phyloP scores from a whole-genome alignment of 2,797 vertebrate genomes.

The Leptoclinus maculatus region DNA sequence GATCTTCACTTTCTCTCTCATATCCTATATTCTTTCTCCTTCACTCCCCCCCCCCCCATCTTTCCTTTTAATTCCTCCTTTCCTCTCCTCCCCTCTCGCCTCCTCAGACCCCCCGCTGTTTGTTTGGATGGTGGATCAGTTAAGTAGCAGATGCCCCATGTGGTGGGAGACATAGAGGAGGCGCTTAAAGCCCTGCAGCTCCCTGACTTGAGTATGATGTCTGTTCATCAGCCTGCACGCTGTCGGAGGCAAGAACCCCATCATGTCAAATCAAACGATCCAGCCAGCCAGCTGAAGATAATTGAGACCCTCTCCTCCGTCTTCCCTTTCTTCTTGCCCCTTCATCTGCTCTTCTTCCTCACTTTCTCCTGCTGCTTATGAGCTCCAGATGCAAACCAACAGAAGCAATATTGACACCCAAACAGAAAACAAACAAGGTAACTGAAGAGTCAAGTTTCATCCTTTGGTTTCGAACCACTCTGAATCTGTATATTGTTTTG shows the following conservation, averaged over 20 bases:
- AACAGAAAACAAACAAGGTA: not conserved
- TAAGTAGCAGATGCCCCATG: conserved; percentile 50
- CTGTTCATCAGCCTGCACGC: conserved; percentile 42
- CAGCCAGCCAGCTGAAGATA: conserved; percentile 40
- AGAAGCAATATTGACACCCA: not conserved
- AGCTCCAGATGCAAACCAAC: not conserved
- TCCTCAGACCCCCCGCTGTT: conserved; percentile 8
- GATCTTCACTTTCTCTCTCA: not conserved
- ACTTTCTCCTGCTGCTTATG: not conserved
- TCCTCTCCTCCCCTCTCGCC: not conserved
- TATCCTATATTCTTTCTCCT: not conserved
- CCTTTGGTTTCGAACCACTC: not conserved
- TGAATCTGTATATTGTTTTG: not conserved
- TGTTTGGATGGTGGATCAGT: conserved; percentile 45
- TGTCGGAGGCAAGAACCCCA: conserved; percentile 4
- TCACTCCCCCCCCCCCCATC: not conserved
- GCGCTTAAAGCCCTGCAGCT: not conserved
- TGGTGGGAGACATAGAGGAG: conserved; percentile 35
- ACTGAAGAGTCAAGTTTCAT: not conserved
- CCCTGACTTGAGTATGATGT: conserved; percentile 54
- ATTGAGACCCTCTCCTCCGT: conserved; percentile 9
- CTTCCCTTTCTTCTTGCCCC: not conserved
- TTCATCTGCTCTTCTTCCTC: not conserved
- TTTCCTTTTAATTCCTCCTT: not conserved
- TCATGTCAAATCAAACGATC: conserved; percentile 20